Base-by-base conservation (phyloP, 2,113 vertebrate genomes). In the Ariopsis seemanni region DNA sequence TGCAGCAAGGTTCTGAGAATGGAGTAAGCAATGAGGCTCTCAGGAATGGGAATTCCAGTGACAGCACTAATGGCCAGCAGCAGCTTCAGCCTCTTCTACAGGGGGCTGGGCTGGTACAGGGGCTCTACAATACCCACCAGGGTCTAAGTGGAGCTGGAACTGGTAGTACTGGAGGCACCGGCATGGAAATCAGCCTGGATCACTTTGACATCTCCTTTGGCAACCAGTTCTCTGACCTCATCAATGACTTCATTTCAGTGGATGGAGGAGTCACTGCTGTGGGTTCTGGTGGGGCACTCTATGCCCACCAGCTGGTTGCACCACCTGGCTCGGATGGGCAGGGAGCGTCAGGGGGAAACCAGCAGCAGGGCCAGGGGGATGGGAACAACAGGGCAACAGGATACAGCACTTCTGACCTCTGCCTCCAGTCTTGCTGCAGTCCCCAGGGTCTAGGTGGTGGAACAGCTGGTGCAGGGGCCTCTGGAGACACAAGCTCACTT, bases 201-300 rank as follows among this genome's bases (percentile, higher is more conserved):
- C 98, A 99, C 94, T 99, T 99, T 72, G 98, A 99, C 92, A 99
- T 99, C 94, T 99, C 98, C 92, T 99, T 99, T 92, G 97, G 98
- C 91, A 99, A 99, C 95, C 98, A 99, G 94, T 99, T 99, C 92
- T 99, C 98, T 12, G 98, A 99, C 95, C 97, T 99, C 93, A 99
- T 99, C 89, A 99, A 98, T 0, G 98, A 99, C 92, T 99, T 99
- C 94, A 99, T 99, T 94, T 98, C 98, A 0, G 98, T 99, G 90
- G 98, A 99, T 87, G 96, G 97, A 84, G 96, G 97, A 83, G 93
- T 96, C 85, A 92, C 96, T n/a, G 86, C 96, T 50, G 95, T 95
- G 92, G 92, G 94, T 12, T 90, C 93, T 2, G 93, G 94, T 2
- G 94, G 94, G 52, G 90, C 93, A 72, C 94, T 99, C 18, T 99